These are phyloP conservation scores for Drosophila nebulosa DNA, from an alignment of 1,140 invertebrate species.

Conservation along the genomic window DNA sequence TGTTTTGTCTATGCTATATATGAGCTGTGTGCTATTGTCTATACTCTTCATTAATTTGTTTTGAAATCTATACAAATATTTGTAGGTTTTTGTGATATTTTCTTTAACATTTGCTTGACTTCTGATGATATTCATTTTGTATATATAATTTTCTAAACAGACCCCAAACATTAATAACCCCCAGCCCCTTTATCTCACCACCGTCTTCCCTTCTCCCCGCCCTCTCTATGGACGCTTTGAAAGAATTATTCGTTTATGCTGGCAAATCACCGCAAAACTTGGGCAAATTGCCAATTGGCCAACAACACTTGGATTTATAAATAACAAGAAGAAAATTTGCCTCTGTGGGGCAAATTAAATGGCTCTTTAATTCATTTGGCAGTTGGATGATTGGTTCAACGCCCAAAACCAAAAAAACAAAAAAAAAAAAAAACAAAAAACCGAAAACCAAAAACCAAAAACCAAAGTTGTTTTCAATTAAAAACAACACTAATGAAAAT, in stretches of 20 bases:
- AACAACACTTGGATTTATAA: conserved; percentile 30
- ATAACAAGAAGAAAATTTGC: background rate
- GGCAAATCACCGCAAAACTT: background rate
- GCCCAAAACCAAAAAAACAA: background rate
- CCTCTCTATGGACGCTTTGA: background rate
- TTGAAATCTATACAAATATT: too few relatives aligned
- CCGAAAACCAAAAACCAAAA: background rate
- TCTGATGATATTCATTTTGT: background rate
- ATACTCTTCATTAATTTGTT: too few relatives aligned
- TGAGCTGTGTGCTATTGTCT: too few relatives aligned
- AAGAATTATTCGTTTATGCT: background rate
- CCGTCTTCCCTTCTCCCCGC: background rate
- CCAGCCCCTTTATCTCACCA: background rate
- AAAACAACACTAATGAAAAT: conserved; percentile 41
- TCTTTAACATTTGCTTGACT: too few relatives aligned
- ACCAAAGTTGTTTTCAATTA: conserved; percentile 33
- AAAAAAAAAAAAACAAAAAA: background rate
- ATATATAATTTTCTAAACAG: too few relatives aligned
- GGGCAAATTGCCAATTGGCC: conserved; percentile 49
- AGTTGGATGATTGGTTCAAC: conserved; percentile 28
- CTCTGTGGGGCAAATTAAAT: conserved; percentile 20
- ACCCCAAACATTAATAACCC: background rate
- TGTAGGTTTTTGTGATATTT: too few relatives aligned
- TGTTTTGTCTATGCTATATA: too few relatives aligned
- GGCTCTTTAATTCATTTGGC: conserved; percentile 43